phyloP scores from a whole-genome alignment of 1,140 invertebrate genomes.

The Drosophila sechellia region DNA sequence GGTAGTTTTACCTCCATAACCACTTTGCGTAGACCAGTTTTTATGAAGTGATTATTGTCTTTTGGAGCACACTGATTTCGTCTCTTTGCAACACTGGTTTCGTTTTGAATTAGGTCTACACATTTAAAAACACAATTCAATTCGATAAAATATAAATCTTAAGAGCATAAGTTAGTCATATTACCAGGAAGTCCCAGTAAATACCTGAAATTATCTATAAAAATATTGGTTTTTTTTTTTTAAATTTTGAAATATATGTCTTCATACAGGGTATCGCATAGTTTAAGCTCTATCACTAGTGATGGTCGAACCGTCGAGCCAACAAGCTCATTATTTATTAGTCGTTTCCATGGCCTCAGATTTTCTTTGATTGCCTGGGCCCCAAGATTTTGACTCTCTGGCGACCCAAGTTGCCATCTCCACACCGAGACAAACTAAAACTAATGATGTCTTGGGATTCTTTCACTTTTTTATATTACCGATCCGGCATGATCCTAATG shows the following conservation, averaged over 20 bases:
- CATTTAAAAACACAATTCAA: too few species aligned
- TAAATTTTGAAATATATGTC: not conserved
- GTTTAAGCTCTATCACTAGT: not conserved
- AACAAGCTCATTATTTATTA: conserved; percentile 44
- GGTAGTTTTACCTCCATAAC: conserved; percentile 1
- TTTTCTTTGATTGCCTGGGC: conserved; percentile 20
- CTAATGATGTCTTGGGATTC: too few species aligned
- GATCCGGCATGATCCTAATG: too few species aligned
- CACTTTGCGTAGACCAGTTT: not conserved
- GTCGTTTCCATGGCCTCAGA: conserved; percentile 33
- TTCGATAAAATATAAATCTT: too few species aligned
- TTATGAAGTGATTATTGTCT: not conserved
- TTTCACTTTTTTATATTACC: not conserved
- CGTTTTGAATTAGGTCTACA: too few species aligned
- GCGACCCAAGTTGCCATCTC: conserved; percentile 3
- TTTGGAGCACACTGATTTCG: not conserved
- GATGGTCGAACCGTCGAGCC: conserved; percentile 16
- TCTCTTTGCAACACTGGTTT: not conserved
- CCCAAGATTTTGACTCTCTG: conserved; percentile 7
- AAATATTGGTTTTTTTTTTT: not conserved
- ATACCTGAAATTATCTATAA: not conserved
- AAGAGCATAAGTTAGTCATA: too few species aligned
- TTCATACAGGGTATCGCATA: conserved; percentile 11
- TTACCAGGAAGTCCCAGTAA: too few species aligned
- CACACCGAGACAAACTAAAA: not conserved